Conservation (phyloP, 2,888 invertebrate genomes). For the Calephelis perditalis region DNA sequence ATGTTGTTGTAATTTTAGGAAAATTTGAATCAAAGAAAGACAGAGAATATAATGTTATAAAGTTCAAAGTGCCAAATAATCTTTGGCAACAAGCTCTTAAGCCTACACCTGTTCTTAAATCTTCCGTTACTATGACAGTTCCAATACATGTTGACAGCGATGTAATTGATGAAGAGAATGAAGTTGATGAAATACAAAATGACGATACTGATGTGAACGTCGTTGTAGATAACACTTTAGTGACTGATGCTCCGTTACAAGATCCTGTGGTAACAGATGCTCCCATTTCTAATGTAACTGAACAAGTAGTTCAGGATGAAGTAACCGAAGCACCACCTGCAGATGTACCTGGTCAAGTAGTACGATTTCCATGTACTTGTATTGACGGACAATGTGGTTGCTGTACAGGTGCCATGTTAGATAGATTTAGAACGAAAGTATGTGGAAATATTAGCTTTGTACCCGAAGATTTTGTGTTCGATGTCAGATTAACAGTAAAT, state of each 20-base stretch:
- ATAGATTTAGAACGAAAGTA: slow-evolving; percentile 83
- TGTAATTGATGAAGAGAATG: slow-evolving; percentile 36
- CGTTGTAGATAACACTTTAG: slow-evolving; percentile 31
- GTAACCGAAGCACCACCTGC: slow-evolving; percentile 33
- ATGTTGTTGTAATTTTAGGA: slow-evolving; percentile 22
- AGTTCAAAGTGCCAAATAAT: slow-evolving; percentile 50
- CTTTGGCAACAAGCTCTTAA: slow-evolving; percentile 58
- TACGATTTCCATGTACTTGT: slow-evolving; percentile 80
- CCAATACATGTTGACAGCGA: slow-evolving; percentile 59
- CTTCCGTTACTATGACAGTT: slow-evolving; percentile 58
- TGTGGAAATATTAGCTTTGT: slow-evolving; percentile 88
- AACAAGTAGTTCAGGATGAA: slow-evolving; percentile 42
- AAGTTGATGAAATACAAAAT: slow-evolving; percentile 33
- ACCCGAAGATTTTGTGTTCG: slow-evolving; percentile 90
- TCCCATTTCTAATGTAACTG: slow-evolving; percentile 36
- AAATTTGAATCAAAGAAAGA: slow-evolving; percentile 37
- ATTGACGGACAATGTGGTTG: slow-evolving; percentile 81
- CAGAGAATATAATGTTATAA: slow-evolving; percentile 49
- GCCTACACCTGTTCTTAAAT: slow-evolving; percentile 60
- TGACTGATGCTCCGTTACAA: slow-evolving; percentile 36
- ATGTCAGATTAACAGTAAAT: slow-evolving; percentile 84
- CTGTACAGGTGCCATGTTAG: slow-evolving; percentile 81
- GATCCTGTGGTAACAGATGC: slow-evolving; percentile 30
- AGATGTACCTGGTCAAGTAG: slow-evolving; percentile 62
- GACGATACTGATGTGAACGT: slow-evolving; percentile 38